Conservation (phyloP, 2,888 invertebrate species). For the Chymomyza amoena region DNA sequence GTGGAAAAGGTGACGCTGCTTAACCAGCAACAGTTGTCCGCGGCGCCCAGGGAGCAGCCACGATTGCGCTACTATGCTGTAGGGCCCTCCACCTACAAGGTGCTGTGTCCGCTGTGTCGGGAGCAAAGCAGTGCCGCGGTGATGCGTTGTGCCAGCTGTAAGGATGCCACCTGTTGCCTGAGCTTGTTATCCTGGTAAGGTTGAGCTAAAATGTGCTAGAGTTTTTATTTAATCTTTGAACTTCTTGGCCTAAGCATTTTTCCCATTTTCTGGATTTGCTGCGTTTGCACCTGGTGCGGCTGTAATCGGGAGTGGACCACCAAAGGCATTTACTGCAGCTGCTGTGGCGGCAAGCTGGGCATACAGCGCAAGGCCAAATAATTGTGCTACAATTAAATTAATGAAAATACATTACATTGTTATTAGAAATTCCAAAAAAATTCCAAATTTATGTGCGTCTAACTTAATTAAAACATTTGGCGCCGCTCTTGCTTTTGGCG, state of each 20-base stretch:
- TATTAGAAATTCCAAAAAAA: constrained; percentile 57
- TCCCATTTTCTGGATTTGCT: constrained; percentile 74
- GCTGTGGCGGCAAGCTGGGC: constrained; percentile 73
- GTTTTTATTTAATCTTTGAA: not conserved
- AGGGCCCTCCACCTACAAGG: constrained; percentile 73
- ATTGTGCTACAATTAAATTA: not conserved
- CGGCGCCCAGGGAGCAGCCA: constrained; percentile 11
- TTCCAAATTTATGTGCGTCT: constrained; percentile 57
- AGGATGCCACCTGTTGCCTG: constrained; percentile 68
- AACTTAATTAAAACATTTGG: constrained; percentile 55
- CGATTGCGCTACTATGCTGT: constrained; percentile 72
- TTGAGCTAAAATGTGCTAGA: not conserved
- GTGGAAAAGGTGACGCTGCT: constrained; percentile 39
- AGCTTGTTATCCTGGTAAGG: constrained; percentile 74
- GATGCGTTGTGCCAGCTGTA: constrained; percentile 67
- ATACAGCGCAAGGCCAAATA: constrained; percentile 61
- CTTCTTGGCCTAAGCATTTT: constrained; percentile 49
- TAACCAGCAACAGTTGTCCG: constrained; percentile 28
- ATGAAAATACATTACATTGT: not conserved
- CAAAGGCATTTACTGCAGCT: constrained; percentile 72
- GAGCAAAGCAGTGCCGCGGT: constrained; percentile 72
- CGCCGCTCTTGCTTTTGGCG: not conserved
- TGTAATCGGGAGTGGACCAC: constrained; percentile 74
- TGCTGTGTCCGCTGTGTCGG: constrained; percentile 75
- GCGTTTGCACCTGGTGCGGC: constrained; percentile 73